Evolutionary conservation across 2,113 vertebrate species (phyloP).

Genomic region (Irena cyanogastra): DNA sequence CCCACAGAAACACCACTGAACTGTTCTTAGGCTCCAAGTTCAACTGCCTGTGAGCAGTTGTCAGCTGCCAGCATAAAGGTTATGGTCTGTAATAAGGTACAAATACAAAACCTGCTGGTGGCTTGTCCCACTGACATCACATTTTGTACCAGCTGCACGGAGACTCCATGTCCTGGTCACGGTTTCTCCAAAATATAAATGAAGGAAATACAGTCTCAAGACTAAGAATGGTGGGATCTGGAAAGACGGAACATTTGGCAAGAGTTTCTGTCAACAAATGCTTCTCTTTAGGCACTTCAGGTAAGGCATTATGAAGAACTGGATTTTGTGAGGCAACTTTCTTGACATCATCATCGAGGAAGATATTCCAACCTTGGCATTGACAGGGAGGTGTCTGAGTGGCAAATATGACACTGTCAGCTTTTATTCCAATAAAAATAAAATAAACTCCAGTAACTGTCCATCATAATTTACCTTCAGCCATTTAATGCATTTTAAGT

Average conservation of each 20-base stretch:
- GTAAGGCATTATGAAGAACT: background rate
- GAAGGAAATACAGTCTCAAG: background rate
- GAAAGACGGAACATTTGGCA: background rate
- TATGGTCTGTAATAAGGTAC: background rate
- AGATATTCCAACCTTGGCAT: background rate
- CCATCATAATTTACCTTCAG: background rate
- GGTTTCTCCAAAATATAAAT: background rate
- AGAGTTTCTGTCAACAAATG: background rate
- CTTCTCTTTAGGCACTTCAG: rapidly evolving
- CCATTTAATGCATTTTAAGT: background rate
- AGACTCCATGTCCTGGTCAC: background rate
- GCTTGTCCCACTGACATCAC: background rate
- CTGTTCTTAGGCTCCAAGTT: background rate
- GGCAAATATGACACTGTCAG: background rate
- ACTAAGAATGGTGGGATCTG: background rate
- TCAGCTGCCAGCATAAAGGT: background rate
- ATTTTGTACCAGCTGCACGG: background rate
- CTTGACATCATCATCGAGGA: background rate
- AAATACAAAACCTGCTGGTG: background rate
- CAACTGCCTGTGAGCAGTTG: background rate
- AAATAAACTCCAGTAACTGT: background rate
- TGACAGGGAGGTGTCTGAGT: background rate
- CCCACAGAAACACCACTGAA: background rate
- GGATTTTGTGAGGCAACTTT: background rate
- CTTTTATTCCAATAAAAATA: background rate